Conservation (phyloP, 2,113 vertebrate genomes). For the Isurus oxyrinchus region DNA sequence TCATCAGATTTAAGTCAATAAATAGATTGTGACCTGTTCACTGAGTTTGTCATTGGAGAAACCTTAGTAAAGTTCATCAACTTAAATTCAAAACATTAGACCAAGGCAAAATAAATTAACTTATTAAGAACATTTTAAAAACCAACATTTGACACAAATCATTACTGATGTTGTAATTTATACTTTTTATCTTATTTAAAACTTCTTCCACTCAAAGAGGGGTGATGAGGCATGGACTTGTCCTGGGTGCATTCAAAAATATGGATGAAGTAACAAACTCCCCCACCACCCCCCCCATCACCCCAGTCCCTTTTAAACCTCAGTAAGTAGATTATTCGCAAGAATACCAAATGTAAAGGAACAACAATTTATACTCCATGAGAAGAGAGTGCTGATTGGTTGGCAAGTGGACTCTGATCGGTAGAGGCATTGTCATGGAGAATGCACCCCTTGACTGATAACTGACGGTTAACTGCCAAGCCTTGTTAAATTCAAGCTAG, state of each 20-base stretch:
- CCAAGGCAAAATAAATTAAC: background rate
- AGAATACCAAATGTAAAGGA: no score
- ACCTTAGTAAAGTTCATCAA: background rate
- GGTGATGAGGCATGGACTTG: background rate
- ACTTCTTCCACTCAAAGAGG: background rate
- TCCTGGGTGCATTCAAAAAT: background rate
- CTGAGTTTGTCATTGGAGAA: background rate
- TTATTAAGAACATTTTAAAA: background rate
- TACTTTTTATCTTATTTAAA: background rate
- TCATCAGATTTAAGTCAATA: background rate
- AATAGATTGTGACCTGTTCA: background rate
- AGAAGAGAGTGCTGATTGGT: no score
- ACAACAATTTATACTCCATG: no score
- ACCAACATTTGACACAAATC: background rate
- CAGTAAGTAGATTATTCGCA: background rate
- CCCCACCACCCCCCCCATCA: background rate
- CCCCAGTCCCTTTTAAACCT: background rate
- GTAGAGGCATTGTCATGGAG: no score
- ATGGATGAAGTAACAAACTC: background rate
- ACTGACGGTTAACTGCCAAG: no score
- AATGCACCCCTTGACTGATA: no score
- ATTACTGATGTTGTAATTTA: background rate
- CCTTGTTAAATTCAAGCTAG: no score
- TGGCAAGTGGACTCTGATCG: no score
- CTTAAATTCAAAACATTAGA: background rate